phyloP scores from a whole-genome alignment of 2,797 vertebrate genomes.

The Falco peregrinus region DNA sequence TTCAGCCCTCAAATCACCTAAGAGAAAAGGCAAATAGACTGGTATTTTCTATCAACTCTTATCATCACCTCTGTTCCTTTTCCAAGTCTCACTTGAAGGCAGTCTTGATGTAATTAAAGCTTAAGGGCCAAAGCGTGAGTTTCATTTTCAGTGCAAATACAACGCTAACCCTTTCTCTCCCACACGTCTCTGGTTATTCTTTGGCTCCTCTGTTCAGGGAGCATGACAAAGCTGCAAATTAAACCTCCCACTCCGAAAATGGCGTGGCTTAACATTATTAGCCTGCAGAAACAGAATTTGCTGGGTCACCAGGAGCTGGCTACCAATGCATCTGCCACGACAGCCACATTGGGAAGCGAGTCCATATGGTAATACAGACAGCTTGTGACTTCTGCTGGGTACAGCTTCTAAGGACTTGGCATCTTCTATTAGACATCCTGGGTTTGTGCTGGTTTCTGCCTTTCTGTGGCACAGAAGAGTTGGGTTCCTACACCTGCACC shows the following conservation, averaged over 20 bases:
- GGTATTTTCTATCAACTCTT: conserved; percentile 14
- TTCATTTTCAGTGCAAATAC: conserved; percentile 14
- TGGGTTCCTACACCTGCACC: neutral
- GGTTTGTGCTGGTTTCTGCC: neutral
- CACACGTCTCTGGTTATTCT: neutral
- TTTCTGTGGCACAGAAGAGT: neutral
- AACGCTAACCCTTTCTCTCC: conserved; percentile 20
- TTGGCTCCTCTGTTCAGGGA: neutral
- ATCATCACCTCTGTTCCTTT: conserved; percentile 37
- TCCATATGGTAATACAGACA: neutral
- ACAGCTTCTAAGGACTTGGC: neutral
- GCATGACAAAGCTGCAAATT: neutral
- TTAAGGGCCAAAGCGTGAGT: neutral
- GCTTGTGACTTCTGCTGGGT: conserved; percentile 10
- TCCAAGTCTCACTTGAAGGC: conserved; percentile 36
- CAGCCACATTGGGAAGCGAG: neutral
- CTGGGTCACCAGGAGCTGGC: conserved; percentile 27
- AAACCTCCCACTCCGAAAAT: conserved; percentile 35
- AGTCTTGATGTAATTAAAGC: conserved; percentile 41
- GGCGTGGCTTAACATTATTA: conserved; percentile 3
- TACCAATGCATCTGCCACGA: neutral
- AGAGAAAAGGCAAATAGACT: conserved; percentile 37
- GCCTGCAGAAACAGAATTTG: conserved; percentile 49
- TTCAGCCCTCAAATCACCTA: conserved; percentile 14
- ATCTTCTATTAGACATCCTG: neutral